phyloP scores from a whole-genome alignment of 2,797 vertebrate species.

The Philypnodon macrostomus region DNA sequence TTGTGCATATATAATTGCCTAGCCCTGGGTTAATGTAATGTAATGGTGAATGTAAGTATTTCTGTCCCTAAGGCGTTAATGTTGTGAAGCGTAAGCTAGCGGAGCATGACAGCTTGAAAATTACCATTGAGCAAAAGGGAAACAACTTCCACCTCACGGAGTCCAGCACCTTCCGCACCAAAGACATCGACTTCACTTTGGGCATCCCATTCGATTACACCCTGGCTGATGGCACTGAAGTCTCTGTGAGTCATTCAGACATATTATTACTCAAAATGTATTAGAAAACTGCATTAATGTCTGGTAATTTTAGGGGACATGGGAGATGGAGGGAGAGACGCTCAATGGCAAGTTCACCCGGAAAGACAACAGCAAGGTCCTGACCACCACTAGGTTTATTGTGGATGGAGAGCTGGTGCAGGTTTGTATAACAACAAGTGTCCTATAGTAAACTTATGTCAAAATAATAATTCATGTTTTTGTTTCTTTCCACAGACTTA shows the following conservation, averaged over 20 bases:
- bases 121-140: conserved; percentile 85
- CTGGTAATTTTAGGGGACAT: conserved; percentile 76
- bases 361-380: conserved; percentile 85
- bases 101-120: conserved; percentile 88
- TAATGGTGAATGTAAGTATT: not conserved
- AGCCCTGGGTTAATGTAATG: not conserved
- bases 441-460: not conserved
- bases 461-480: no score
- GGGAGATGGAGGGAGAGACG: conserved; percentile 80
- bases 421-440: conserved; percentile 67
- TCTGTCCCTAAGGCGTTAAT: conserved; percentile 77
- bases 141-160: conserved; percentile 88
- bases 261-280: not conserved
- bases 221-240: conserved; percentile 89
- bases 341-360: conserved; percentile 84
- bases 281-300: not conserved
- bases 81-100: conserved; percentile 89
- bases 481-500: conserved; percentile 77
- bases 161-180: conserved; percentile 85
- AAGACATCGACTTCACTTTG: conserved; percentile 86
- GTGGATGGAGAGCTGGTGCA: conserved; percentile 84
- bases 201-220: conserved; percentile 83
- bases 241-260: conserved; percentile 65
- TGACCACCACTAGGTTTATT: conserved; percentile 78
- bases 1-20: no score